Base-by-base conservation (phyloP, 2,113 vertebrate genomes). In the Suncus etruscus region DNA sequence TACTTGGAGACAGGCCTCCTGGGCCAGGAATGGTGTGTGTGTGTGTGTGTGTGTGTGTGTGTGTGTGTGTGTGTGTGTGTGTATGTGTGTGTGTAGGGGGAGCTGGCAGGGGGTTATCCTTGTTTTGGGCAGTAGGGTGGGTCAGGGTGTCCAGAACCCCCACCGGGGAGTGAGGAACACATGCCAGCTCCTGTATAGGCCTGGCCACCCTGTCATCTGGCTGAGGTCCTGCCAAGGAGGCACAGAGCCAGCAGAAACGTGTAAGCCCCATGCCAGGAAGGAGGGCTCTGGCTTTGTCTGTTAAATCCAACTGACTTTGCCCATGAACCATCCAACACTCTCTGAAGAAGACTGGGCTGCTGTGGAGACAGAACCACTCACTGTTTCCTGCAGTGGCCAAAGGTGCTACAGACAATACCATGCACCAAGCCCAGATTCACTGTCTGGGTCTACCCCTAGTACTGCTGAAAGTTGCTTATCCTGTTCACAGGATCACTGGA, bases 401-500 rank as follows among this genome's bases (percentile, higher is more conserved):
- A 4, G 31, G 54, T 24, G 0, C 16, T 24, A 8, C 0, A 0
- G 61, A 32, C 1, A 47, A 2, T 0, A 0, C 48, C 10, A 0
- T 7, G 32, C 24, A 11, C 22, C 22, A 11, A 27, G 47, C 3
- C 1, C 16, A 76, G 74, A 69, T 2, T 10, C 16, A 4, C 58
- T 39, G 2, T 0, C 47, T 5, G 50, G 1, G 9, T 10, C n/a
- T 22, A 50, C 11, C 6, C 11, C 65, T 25, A 39, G 29, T 7
- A 8, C 16, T 0, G 1, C 51, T 22, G 1, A 3, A 8, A 39
- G 6, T 39, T 25, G 5, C 15, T 32, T 45, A 29, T 51, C 16
- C 3, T 1, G 0, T 25, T 22, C 15, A 18, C 8, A 3, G 15
- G 39, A 29, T n/a, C 6, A 0, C 45, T 22, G 32, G 32, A 72